Percentiles rank a stretch among this genome's conserved stretches.
These are phyloP conservation scores for Scomber colias DNA, from an alignment of 2,113 vertebrate species.

Conservation along the genomic window DNA sequence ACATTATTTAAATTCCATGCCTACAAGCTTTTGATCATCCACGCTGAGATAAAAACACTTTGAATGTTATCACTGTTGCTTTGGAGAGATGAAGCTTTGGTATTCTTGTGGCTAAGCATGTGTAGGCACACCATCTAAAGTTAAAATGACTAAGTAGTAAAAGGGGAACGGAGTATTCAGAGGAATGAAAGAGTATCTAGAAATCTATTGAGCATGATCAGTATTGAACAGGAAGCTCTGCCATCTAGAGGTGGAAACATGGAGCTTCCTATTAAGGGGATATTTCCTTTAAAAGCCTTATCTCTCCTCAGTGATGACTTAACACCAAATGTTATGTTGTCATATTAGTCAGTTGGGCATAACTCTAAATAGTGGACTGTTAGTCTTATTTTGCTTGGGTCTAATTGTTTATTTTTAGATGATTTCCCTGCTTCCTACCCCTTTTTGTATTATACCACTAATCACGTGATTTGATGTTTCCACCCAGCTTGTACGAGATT, in stretches of 20 bases:
- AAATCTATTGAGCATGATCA: too few relatives aligned
- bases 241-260: constrained; percentile 28
- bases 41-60: too few relatives aligned
- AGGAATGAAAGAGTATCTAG: background rate
- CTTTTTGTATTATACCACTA: background rate
- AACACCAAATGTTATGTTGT: background rate
- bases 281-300: background rate
- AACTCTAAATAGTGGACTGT: background rate
- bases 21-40: background rate
- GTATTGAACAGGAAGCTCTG: background rate
- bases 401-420: constrained; percentile 19
- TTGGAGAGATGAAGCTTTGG: background rate
- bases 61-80: background rate
- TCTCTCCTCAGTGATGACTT: background rate
- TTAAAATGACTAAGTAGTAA: background rate
- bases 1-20: background rate
- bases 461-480: background rate
- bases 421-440: background rate
- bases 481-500: constrained; percentile 92
- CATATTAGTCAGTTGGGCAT: background rate
- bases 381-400: background rate
- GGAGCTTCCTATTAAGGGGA: background rate
- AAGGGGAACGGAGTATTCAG: background rate
- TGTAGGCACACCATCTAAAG: background rate
- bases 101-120: background rate